phyloP scores from a whole-genome alignment of 2,797 vertebrate genomes.

The Amphiprion clarkii region DNA sequence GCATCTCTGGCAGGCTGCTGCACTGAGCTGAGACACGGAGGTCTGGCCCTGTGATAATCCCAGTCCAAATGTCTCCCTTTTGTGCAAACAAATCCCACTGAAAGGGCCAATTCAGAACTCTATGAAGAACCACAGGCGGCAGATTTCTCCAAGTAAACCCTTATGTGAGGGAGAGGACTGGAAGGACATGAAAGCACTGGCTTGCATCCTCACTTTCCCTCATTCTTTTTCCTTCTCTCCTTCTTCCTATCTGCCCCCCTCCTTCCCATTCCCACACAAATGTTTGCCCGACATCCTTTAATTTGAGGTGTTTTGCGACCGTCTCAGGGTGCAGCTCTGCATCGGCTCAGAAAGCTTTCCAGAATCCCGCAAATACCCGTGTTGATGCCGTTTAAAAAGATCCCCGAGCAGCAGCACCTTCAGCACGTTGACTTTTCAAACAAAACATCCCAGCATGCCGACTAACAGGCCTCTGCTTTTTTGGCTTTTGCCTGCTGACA shows the following conservation, averaged over 20 bases:
- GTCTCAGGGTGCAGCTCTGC: constrained; percentile 25
- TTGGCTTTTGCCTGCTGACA: constrained; percentile 23
- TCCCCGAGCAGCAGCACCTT: constrained; percentile 28
- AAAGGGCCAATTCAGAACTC: constrained; percentile 56
- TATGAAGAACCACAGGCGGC: constrained; percentile 63
- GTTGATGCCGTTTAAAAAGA: constrained; percentile 36
- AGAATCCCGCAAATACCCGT: constrained; percentile 18
- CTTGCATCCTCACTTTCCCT: constrained; percentile 45
- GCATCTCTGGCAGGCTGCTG: constrained; percentile 50
- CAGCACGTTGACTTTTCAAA: not conserved
- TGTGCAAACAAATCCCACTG: constrained; percentile 72
- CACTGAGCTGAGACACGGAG: constrained; percentile 57
- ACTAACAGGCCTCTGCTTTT: constrained; percentile 10
- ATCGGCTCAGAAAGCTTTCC: constrained; percentile 12
- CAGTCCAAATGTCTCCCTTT: constrained; percentile 74
- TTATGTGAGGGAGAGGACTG: constrained; percentile 55
- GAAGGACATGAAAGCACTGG: constrained; percentile 77
- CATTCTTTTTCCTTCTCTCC: constrained; percentile 17
- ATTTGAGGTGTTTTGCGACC: constrained; percentile 56
- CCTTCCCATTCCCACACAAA: constrained; percentile 4
- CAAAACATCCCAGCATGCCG: constrained; percentile 17
- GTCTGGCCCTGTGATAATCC: constrained; percentile 73
- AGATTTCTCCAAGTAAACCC: constrained; percentile 64
- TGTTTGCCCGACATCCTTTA: constrained; percentile 50
- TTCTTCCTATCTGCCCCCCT: constrained; percentile 21